These are phyloP conservation scores for Echinometra lucunter DNA, from an alignment of 53 echinoderm and acorn worm species.

Conservation along the genomic window DNA sequence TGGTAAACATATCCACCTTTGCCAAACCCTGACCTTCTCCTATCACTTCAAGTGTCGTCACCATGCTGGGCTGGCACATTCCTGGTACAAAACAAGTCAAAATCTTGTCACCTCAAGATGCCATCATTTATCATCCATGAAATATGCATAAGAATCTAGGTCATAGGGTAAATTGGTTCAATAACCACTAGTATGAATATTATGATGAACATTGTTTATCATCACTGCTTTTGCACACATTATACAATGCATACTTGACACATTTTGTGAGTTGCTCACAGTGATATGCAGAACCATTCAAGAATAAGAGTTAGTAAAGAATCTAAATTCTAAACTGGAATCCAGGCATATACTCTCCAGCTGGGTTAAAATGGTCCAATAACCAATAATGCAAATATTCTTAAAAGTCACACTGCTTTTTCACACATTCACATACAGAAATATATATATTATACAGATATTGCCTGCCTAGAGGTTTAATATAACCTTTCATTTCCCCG, in stretches of 20 bases:
- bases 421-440: not conserved
- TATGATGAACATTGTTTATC: too few relatives aligned
- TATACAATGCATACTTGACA: too few relatives aligned
- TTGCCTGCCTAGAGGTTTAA: too few relatives aligned
- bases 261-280: too few relatives aligned
- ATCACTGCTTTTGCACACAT: not conserved
- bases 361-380: too few relatives aligned
- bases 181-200: not conserved
- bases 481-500: too few relatives aligned
- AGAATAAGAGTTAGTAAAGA: too few relatives aligned
- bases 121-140: not conserved
- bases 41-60: not conserved
- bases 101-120: not conserved
- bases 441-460: too few relatives aligned
- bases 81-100: not conserved
- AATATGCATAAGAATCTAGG: not conserved
- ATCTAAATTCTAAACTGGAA: too few relatives aligned
- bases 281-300: too few relatives aligned
- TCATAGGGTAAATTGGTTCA: not conserved
- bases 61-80: not conserved
- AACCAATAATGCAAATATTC: too few relatives aligned
- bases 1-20: not conserved
- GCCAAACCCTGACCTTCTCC: not conserved
- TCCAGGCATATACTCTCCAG: too few relatives aligned
- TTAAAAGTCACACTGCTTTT: not conserved